A percentile compares a stretch with the other conserved stretches of the same genome.
Conservation (phyloP, 2,888 invertebrate genomes). For the Zygothrica quintamaculata region DNA sequence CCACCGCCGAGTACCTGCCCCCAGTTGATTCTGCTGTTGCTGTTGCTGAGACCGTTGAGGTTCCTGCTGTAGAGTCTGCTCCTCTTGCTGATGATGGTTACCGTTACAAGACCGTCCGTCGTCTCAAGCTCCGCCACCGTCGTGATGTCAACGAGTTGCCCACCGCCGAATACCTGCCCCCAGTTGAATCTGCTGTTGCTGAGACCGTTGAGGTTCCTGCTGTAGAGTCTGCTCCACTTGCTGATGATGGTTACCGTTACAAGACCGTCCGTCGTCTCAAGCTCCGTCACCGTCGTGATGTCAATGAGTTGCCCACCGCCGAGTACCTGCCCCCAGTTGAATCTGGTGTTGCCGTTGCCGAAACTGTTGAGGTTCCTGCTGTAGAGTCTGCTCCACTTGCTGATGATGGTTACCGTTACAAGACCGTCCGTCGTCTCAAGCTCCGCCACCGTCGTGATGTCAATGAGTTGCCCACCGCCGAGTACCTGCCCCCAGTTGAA, state of each 20-base stretch:
- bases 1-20: conserved; percentile 48
- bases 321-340: conserved; percentile 71
- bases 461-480: conserved; percentile 49
- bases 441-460: conserved; percentile 70
- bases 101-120: conserved; percentile 74
- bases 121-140: conserved; percentile 64
- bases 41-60: conserved; percentile 25
- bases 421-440: conserved; percentile 54
- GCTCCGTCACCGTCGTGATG: conserved; percentile 71
- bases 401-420: conserved; percentile 67
- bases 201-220: conserved; percentile 43
- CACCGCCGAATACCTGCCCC: conserved; percentile 70
- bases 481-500: conserved; percentile 69
- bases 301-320: conserved; percentile 56
- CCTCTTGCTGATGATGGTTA: conserved; percentile 68
- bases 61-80: conserved; percentile 52
- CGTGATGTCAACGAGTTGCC: conserved; percentile 75
- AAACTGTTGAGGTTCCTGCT: conserved; percentile 34
- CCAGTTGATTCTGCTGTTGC: conserved; percentile 48
- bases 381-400: conserved; percentile 26
- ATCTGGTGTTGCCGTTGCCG: conserved; percentile 25
- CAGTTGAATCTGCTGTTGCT: conserved; percentile 47
- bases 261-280: conserved; percentile 67
- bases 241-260: conserved; percentile 73
- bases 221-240: conserved; percentile 33